Evolutionary conservation across 2,888 invertebrate species (phyloP), one percentile per base, ranked within the genome.

Genomic region (Pheosia tremula): DNA sequence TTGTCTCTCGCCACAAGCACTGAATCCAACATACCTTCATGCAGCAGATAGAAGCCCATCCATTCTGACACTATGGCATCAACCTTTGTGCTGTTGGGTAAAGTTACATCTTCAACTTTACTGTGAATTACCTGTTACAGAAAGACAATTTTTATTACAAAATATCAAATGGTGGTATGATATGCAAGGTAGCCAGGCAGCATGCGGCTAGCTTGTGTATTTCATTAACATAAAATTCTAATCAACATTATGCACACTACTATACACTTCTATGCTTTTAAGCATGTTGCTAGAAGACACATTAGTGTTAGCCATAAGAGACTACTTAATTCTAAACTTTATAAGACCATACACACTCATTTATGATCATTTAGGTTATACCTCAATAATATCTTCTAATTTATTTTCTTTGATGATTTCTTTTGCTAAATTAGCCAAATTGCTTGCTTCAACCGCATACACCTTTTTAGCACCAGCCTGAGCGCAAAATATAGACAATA

Each of bases 21-120:
- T 0, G 98, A 98, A 84, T 98, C 97, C 60, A 99, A 86, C 99
- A 99, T 99, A 7, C 97, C 98, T 89, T 99, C 99, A 82, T 98
- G 99, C 13, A 99, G 90, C 45, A 99, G 93, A 89, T 98, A 98
- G 87, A 99, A 98, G 0, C 99, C 99, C 99, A 99, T 99, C 99
- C 99, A 99, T 90, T 99, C 99, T 0, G 98, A 98, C 5, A 99
- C 95, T 68, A 99, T 97, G 9, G 98, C 95, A 87, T 99, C 98
- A 2, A 98, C 97, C 87, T 96, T 96, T 8, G 94, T 94, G 58
- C 95, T 81, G 68, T 84, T 74, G 0, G 97, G 96, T 58, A 97
- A 85, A 0, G 87, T 82, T 4, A 98, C 94, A 80, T 98, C 96
- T 93, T 98, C 98, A 7, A 98, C 95, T 90, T 94, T 95, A 59